Evolutionary conservation across 2,888 invertebrate species (phyloP), one percentile per base, ranked within the genome.

Genomic region (Panorpa germanica): DNA sequence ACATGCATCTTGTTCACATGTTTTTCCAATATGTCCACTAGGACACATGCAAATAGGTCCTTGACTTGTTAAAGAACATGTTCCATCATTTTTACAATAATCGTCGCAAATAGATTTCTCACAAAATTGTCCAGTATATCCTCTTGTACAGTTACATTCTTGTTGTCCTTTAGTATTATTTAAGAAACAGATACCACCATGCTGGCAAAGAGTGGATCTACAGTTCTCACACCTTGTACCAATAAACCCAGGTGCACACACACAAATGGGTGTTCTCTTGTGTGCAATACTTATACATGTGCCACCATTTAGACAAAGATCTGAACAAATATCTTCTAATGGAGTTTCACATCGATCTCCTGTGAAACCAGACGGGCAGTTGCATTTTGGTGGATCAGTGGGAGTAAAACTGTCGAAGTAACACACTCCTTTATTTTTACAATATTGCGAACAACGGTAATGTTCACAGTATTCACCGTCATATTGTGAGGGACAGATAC

Each of bases 361-460:
- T 1, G 66, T 65, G 66, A 68, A 75, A 26, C 66, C 60, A 0
- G 64, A 53, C 1, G 61, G 62, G 41, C 76, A 76, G 32, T 52
- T 57, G 40, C 72, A 72, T 45, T 63, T 53, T 12, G 52, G 42
- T 9, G 45, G 47, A 31, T 19, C 19, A 31, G 7, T 12, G 12
- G 16, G 21, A 31, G 46, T 38, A 12, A 47, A 35, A 4, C 43
- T 35, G 36, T 52, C 52, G 3, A 61, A 49, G 28, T 59, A 57
- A 39, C 70, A 71, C 32, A 57, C 43, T 20, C 66, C 71, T 36
- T 66, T 63, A 45, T 72, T 70, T 41, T 61, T 55, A 43, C 78
- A 78, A 46, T 63, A 64, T 25, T 67, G 68, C 3, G 72, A 67
- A 45, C 78, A 78, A 32, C 67, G 61, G 48, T 68, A 72, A 42